Conservation (phyloP, 2,797 vertebrate genomes). For the Fundulus diaphanus region DNA sequence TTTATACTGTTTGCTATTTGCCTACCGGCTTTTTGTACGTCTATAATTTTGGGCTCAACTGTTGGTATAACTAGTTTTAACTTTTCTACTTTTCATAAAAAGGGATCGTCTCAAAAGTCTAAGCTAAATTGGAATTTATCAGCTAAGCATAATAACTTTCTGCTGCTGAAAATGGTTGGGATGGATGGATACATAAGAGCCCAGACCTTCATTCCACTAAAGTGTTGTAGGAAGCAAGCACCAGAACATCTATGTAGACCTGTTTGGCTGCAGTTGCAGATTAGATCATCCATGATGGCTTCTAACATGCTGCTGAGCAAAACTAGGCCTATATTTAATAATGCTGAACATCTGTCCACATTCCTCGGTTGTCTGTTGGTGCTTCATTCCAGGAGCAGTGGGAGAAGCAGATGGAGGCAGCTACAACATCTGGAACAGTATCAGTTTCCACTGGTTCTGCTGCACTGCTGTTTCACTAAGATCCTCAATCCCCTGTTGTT, state of each 20-base stretch:
- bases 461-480: constrained; percentile 9
- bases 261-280: constrained; percentile 29
- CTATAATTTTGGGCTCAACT: not conserved
- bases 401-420: constrained; percentile 37
- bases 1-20: not conserved
- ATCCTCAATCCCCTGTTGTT: not conserved
- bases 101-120: not conserved
- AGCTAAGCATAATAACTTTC: not conserved
- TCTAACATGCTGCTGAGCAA: constrained; percentile 33
- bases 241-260: constrained; percentile 10
- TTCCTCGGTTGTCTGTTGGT: constrained; percentile 58
- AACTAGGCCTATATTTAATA: constrained; percentile 37
- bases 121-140: not conserved
- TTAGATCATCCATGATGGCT: constrained; percentile 22
- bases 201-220: not conserved
- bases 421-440: constrained; percentile 61
- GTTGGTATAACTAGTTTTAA: not conserved
- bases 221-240: not conserved
- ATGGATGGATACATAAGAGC: no score
- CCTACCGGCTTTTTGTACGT: not conserved
- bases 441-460: constrained; percentile 47
- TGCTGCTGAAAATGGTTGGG: no score
- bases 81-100: not conserved
- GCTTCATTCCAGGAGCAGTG: constrained; percentile 50
- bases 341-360: constrained; percentile 68